These are phyloP conservation scores for Drosophila parvula DNA, from an alignment of 1,140 invertebrate species.

Conservation along the genomic window DNA sequence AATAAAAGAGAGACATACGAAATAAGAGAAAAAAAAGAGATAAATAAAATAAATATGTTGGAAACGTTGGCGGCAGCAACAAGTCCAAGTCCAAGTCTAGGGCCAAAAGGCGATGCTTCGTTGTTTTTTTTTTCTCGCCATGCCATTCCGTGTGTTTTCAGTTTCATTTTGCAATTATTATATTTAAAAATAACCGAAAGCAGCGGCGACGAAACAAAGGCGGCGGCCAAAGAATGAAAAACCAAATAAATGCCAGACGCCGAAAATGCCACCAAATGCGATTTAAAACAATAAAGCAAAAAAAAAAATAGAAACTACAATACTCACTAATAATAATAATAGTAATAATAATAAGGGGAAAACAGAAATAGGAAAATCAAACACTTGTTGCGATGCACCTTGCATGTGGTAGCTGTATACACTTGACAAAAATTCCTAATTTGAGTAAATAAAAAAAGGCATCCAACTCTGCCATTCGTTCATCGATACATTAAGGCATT, in stretches of 20 bases:
- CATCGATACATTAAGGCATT: not conserved
- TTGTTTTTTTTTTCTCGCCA: conserved; percentile 8
- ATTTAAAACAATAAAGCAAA: not conserved
- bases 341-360: conserved; percentile 4
- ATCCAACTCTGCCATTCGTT: not conserved
- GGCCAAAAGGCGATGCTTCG: conserved; percentile 28
- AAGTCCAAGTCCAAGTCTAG: conserved; percentile 77
- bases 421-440: not conserved
- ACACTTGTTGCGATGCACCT: conserved; percentile 49
- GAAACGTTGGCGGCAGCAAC: conserved; percentile 60
- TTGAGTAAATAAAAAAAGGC: not conserved
- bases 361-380: conserved; percentile 4
- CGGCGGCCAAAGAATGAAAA: conserved; percentile 54
- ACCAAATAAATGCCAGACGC: conserved; percentile 64
- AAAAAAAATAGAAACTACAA: conserved; percentile 1
- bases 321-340: conserved; percentile 4
- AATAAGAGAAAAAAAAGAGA: conserved; percentile 9
- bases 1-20: conserved; percentile 27
- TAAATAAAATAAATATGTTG: conserved; percentile 46
- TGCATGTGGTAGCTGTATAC: conserved; percentile 8
- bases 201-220: conserved; percentile 36
- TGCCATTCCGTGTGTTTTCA: conserved; percentile 49
- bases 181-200: conserved; percentile 56
- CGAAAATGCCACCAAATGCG: conserved; percentile 42
- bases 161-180: conserved; percentile 61